phyloP scores from a whole-genome alignment of 2,888 invertebrate genomes.

The Stenotaenia linearis region DNA sequence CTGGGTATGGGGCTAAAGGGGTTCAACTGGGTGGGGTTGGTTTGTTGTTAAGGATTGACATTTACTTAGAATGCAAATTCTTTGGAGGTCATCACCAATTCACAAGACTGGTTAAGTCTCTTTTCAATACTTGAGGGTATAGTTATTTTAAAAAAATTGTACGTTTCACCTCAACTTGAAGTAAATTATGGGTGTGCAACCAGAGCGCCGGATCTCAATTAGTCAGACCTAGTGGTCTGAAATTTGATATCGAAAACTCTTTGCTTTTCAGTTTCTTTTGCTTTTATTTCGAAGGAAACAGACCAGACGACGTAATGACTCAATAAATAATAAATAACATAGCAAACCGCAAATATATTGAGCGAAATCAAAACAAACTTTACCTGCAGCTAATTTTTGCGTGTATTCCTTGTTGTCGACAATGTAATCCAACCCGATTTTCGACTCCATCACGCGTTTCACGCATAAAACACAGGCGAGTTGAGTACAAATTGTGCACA shows the following conservation, averaged over 20 bases:
- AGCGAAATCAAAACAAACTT: no score
- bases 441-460: constrained; percentile 68
- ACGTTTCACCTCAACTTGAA: neutral
- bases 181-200: neutral
- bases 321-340: neutral
- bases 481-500: constrained; percentile 39
- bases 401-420: constrained; percentile 90
- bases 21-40: constrained; percentile 17
- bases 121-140: neutral
- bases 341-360: no score
- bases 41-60: neutral
- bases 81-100: constrained; percentile 1
- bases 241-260: neutral
- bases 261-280: neutral
- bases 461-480: constrained; percentile 50
- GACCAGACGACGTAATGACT: neutral
- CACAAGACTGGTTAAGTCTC: constrained; percentile 13
- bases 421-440: constrained; percentile 88
- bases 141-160: neutral
- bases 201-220: neutral
- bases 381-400: constrained; percentile 76
- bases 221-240: constrained; percentile 1
- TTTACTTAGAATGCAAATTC: constrained; percentile 1
- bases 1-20: neutral
- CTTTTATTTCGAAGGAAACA: neutral